phyloP scores from a whole-genome alignment of 2,113 vertebrate species.

The Microtus ochrogaster region DNA sequence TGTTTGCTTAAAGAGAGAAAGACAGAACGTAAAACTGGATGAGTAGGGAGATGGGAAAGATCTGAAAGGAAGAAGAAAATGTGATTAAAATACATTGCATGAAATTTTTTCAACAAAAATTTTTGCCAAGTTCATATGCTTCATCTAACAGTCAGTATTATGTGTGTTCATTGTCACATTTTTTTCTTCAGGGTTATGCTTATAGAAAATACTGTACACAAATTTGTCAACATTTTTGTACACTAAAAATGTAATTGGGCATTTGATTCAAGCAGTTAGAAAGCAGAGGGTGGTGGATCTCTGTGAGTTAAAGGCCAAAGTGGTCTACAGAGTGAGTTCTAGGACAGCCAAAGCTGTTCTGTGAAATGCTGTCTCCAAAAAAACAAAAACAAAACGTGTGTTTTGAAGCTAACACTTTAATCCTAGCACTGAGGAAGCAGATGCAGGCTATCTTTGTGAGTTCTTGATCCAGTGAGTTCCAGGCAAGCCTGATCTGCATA shows the following conservation, averaged over 20 bases:
- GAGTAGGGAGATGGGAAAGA: background rate
- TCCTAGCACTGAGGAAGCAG: background rate
- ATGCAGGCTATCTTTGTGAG: background rate
- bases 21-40: background rate
- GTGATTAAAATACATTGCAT: background rate
- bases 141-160: slow-evolving; percentile 49
- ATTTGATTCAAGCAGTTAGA: background rate
- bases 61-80: background rate
- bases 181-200: background rate
- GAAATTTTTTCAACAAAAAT: background rate
- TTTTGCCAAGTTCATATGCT: slow-evolving; percentile 65
- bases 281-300: background rate
- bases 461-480: background rate
- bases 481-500: background rate
- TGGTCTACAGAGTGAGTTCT: background rate
- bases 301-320: background rate
- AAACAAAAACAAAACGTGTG: background rate
- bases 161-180: slow-evolving; percentile 1
- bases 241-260: background rate
- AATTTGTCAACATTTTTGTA: slow-evolving; percentile 24
- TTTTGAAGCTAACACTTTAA: background rate
- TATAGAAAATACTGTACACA: slow-evolving; percentile 59
- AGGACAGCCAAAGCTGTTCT: background rate
- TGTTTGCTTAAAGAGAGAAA: background rate
- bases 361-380: background rate